Base-by-base conservation (phyloP, 2,797 vertebrate genomes). In the Cyprinella venusta region DNA sequence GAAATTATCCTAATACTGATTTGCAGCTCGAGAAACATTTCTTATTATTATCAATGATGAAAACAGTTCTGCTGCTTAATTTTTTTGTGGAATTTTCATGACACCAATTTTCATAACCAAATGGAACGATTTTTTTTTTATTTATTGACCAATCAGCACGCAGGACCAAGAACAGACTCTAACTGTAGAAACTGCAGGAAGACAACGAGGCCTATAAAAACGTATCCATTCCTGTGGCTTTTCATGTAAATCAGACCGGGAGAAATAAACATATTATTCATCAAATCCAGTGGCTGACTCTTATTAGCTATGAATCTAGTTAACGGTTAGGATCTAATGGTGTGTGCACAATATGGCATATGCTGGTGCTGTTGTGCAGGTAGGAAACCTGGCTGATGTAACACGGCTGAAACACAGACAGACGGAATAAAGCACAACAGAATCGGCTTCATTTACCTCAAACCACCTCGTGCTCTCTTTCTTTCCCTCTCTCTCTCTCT, bases 371-470 rank as follows among this genome's bases (percentile, higher is more conserved):
- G 56, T 48, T 81, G 38, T 75, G 81, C 75, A 83, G 81, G 74
- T 83, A 83, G 81, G 52, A 82, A 78, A 83, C 65, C 81, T 85
- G 84, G 83, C 84, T 88, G 86, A 86, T 89, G 84, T 80, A 87
- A 89, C 72, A 15, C 33, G 79, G 10, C 54, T 87, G 84, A 88
- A 85, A 85, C 67, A 81, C 67, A 83, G 54, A 83, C 67, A 77
- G 19, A 79, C 45, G 63, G 61, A 84, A 64, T 77, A 65, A 78
- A 79, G 80, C 75, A 88, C 77, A 50, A 77, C 59, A 45, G 80
- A 86, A 89, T 87, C 85, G 85, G 81, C 74, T 81, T 81, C 80
- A 83, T 86, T 87, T 84, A 70, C 64, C 56, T 71, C 30, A 87
- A 84, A 84, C 59, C 79, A 64, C 72, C 61, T 70, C 56, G 5